These are phyloP conservation scores for Anser cygnoides DNA, from an alignment of 2,113 vertebrate species.

Conservation along the genomic window DNA sequence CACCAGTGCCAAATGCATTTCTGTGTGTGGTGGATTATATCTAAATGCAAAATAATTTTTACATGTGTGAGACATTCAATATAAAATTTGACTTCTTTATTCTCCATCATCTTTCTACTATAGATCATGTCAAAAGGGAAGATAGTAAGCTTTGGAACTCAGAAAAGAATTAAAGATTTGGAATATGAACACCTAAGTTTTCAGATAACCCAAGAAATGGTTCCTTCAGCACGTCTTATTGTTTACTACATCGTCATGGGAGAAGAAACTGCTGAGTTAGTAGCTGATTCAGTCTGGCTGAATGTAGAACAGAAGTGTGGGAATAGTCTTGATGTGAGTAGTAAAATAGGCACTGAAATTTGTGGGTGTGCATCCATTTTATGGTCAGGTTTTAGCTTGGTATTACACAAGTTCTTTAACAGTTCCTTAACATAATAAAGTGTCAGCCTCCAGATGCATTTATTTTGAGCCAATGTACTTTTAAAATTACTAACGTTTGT, in stretches of 20 bases:
- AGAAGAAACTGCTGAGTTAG: slow-evolving; percentile 84
- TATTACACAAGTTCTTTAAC: not conserved
- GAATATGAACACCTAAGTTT: slow-evolving; percentile 80
- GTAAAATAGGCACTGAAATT: not conserved
- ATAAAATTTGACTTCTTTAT: not conserved
- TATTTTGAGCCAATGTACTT: not conserved
- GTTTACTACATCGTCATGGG: slow-evolving; percentile 89
- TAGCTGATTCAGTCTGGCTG: slow-evolving; percentile 92
- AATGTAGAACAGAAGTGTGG: slow-evolving; percentile 85
- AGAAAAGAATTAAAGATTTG: slow-evolving; percentile 32
- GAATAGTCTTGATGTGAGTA: slow-evolving; percentile 82
- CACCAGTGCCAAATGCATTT: not conserved
- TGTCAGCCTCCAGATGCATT: not conserved
- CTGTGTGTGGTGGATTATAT: not conserved
- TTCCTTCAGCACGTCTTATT: slow-evolving; percentile 88
- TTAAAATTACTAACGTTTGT: not conserved
- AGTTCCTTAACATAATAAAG: not conserved
- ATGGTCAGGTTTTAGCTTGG: not conserved
- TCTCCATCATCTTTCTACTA: not conserved
- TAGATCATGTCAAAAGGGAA: slow-evolving; percentile 87
- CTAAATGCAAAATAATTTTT: not conserved
- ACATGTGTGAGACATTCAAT: not conserved
- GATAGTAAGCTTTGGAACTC: slow-evolving; percentile 77
- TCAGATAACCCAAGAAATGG: slow-evolving; percentile 84
- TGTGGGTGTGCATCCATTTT: not conserved